Evolutionary conservation across 2,113 vertebrate species (phyloP).

Genomic region (Lamprotornis superbus): DNA sequence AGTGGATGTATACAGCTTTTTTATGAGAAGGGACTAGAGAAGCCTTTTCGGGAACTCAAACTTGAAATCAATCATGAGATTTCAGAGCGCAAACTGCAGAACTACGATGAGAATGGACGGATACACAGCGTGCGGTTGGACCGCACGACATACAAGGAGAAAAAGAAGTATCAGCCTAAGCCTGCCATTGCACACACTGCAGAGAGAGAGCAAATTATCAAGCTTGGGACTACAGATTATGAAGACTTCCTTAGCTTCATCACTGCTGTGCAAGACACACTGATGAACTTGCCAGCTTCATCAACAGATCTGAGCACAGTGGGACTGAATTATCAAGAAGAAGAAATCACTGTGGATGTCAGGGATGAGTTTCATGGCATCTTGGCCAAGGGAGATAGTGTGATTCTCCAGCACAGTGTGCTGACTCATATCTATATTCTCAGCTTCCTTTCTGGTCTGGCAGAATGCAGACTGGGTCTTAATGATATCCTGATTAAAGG

Average conservation of each 20-base stretch:
- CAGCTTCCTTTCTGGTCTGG: slow-evolving; percentile 83
- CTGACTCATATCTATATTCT: slow-evolving; percentile 81
- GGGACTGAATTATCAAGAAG: slow-evolving; percentile 81
- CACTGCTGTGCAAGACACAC: slow-evolving; percentile 74
- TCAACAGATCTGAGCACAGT: slow-evolving; percentile 75
- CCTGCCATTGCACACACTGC: slow-evolving; percentile 79
- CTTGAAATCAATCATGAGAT: slow-evolving; percentile 82
- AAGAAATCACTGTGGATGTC: slow-evolving; percentile 85
- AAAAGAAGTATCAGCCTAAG: slow-evolving; percentile 87
- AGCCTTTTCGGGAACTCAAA: slow-evolving; percentile 84
- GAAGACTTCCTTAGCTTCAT: slow-evolving; percentile 86
- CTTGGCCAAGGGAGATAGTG: slow-evolving; percentile 76
- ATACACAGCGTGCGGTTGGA: slow-evolving; percentile 87
- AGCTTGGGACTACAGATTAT: slow-evolving; percentile 84
- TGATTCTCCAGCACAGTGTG: slow-evolving; percentile 79
- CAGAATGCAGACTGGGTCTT: slow-evolving; percentile 83
- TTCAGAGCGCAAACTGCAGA: slow-evolving; percentile 86
- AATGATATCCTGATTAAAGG: slow-evolving; percentile 87
- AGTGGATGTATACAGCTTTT: slow-evolving; percentile 80
- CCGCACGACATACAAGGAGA: slow-evolving; percentile 84
- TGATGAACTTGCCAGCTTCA: slow-evolving; percentile 75
- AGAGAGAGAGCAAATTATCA: slow-evolving; percentile 83
- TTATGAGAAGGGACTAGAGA: slow-evolving; percentile 88
- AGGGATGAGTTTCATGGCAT: slow-evolving; percentile 83
- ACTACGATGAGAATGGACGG: slow-evolving; percentile 84